These are phyloP conservation scores for Heterohyrax brucei DNA, from an alignment of 2,797 vertebrate species.

Conservation along the genomic window DNA sequence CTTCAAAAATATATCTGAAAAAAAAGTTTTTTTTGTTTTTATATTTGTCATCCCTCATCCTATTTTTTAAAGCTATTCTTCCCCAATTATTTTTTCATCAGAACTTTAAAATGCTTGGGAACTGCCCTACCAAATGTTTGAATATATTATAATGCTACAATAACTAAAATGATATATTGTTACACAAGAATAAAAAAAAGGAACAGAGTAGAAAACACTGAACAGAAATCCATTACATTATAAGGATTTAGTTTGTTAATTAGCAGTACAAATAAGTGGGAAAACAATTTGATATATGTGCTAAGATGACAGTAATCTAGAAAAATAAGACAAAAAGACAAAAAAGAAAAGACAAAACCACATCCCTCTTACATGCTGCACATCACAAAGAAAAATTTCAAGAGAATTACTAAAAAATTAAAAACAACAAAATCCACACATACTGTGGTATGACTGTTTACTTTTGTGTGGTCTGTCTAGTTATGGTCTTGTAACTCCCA, in stretches of 20 bases:
- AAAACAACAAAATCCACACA: background rate
- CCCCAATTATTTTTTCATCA: background rate
- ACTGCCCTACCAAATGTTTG: background rate
- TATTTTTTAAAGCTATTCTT: slow-evolving; percentile 1
- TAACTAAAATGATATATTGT: background rate
- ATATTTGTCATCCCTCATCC: background rate
- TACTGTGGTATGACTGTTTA: too few relatives aligned
- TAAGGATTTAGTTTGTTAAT: background rate
- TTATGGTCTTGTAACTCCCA: too few relatives aligned
- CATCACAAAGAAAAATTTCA: background rate
- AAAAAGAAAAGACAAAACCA: slow-evolving; percentile 25
- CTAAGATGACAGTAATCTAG: background rate
- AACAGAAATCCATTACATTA: background rate
- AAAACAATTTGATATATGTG: background rate
- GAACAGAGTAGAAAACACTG: background rate
- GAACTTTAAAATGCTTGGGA: slow-evolving; percentile 7
- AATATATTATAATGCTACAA: background rate
- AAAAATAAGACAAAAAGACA: slow-evolving; percentile 29
- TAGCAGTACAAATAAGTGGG: background rate
- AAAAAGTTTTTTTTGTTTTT: background rate
- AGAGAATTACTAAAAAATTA: background rate
- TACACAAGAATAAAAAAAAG: background rate
- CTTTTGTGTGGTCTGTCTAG: too few relatives aligned
- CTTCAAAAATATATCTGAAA: slow-evolving; percentile 39
- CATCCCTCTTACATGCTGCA: background rate